Base-by-base conservation (phyloP, 2,113 vertebrate genomes). In the Narcine bancroftii region DNA sequence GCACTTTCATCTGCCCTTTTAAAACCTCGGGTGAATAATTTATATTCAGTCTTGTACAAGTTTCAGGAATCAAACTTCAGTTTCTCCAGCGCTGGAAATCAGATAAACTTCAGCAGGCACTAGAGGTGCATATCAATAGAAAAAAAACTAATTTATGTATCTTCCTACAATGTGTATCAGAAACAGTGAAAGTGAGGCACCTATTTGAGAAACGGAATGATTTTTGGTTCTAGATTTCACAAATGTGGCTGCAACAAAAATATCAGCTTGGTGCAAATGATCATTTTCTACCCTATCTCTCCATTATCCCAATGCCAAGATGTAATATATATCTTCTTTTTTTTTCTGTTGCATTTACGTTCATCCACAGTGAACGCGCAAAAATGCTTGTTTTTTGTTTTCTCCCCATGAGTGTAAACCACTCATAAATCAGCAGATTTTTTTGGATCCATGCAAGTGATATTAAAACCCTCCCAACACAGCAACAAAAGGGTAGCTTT, bases 61-160 rank as follows among this genome's bases (percentile, higher is more conserved):
- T 87, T 36, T 87, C 53, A 87, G 81, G 53, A 87, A n/a, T n/a
- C n/a, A 60, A 42, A 60, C 81, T 60, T 87, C 53, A 87, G n/a
- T 50, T 87, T 87, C 2, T 9, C 60, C 53, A 60, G 81, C 15
- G 21, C 81, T 87, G 15, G 81, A 56, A 87, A 87, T 87, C 53
- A 19, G 81, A 87, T 87, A 56, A 60, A 87, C 81, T 87, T 36
- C 53, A 87, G 17, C 33, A 87, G 17, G 53, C 81, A 29, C 81
- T 56, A 36, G 81, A 87, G 81, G 1, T 87, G 56, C 53, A 60
- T 33, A 60, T 56, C 81, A 87, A 63, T 87, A 60, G n/a, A n/a
- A 63, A 3, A 60, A 36, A 3, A 83, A 53, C 53, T 87, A 63
- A 87, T 87, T 87, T 87, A 87, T 87, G 81, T 42, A 36, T n/a